Base-by-base conservation (phyloP, 2,797 vertebrate species). In the Pangasius djambal region DNA sequence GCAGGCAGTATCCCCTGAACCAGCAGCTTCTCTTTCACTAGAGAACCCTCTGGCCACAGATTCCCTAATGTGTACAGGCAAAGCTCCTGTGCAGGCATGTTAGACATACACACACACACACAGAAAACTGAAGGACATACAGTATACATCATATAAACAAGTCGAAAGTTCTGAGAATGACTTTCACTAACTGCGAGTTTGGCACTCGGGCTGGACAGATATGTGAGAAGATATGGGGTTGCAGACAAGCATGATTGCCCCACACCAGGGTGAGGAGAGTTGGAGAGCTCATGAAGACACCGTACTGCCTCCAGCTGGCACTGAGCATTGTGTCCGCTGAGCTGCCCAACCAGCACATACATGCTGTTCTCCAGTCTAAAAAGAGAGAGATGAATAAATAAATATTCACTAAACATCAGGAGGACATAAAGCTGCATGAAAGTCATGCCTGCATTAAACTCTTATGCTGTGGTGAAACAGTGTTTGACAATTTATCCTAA, bases 21-120 rank as follows among this genome's bases (percentile, higher is more conserved):
- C 91, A 99, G 90, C 37, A 99, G 96, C 86, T 96, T 98, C 83
- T 96, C 96, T 95, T 96, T 96, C 31, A 97, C 96, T 57, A 91
- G 91, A 83, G 97, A 92, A 7, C 96, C 97, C 90, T 98, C 98
- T 50, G 98, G 97, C 0, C 96, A 97, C 61, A 99, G 94, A 92
- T 99, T 99, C 70, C 98, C 99, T 87, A 99, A 93, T 0, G 97
- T 98, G 94, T 99, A 99, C 86, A 99, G 94, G 93, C 98, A 99
- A 91, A 98, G 93, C 93, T 99, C 98, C 99, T 99, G 95, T 90
- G 81, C 70, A 75, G 40, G 28, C 13, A 52, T 22, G 13, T 83
- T 20, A 6, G 0, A 65, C 22, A 61, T 37, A 81, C 10, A 86
- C 74, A 77, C 0, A 28, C 74, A 74, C 72, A 52, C 25, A 88